Evolutionary conservation across 2,888 invertebrate genomes (phyloP).

Genomic region (Ophonus ardosiacus): DNA sequence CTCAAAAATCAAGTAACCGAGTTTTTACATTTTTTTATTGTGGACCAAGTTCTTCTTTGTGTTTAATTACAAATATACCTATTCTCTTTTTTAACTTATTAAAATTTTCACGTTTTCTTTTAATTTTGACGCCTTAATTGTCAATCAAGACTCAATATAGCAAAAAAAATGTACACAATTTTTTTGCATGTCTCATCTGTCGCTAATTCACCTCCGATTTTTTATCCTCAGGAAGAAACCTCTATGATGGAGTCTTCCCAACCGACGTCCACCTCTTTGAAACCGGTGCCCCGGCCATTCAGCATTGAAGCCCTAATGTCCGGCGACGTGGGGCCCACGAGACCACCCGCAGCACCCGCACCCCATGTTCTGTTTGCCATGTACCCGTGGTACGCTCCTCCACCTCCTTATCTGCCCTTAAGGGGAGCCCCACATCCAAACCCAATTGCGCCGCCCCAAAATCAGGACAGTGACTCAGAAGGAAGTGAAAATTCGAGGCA

Average conservation of each 20-base stretch:
- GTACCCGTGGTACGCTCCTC: slow-evolving; percentile 18
- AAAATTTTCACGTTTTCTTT: too few species aligned
- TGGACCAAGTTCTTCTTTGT: too few species aligned
- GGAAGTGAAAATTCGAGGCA: slow-evolving; percentile 60
- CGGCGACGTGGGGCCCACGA: slow-evolving; percentile 80
- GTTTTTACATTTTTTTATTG: too few species aligned
- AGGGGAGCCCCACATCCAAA: neutral
- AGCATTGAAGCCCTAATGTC: slow-evolving; percentile 81
- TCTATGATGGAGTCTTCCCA: neutral
- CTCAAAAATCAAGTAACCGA: too few species aligned
- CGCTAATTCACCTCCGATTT: neutral
- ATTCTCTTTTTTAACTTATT: too few species aligned
- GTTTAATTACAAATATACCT: too few species aligned
- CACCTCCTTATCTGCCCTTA: slow-evolving; percentile 4
- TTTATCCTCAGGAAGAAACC: neutral
- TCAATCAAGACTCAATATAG: too few species aligned
- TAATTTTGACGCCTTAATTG: too few species aligned
- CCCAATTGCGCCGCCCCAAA: neutral
- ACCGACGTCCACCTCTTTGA: slow-evolving; percentile 63
- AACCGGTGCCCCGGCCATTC: slow-evolving; percentile 79
- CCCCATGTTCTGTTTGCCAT: slow-evolving; percentile 34
- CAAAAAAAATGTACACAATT: too few species aligned
- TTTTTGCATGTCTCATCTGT: neutral
- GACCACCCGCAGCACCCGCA: neutral
- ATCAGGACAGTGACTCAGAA: slow-evolving; percentile 59